These are phyloP conservation scores for Tribolium freemani DNA, from an alignment of 2,888 invertebrate species.

Conservation along the genomic window DNA sequence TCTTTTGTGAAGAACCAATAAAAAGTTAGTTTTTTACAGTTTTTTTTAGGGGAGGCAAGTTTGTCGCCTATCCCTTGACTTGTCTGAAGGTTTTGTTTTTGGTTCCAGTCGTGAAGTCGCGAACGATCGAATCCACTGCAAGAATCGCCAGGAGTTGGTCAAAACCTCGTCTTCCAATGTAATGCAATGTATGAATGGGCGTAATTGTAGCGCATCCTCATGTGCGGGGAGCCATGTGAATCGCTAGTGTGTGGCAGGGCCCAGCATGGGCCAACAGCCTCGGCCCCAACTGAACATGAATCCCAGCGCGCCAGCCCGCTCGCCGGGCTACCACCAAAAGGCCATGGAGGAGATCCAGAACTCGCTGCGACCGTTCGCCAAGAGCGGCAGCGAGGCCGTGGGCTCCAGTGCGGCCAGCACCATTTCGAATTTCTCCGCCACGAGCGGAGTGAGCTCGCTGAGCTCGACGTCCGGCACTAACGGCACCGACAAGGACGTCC, in stretches of 20 bases:
- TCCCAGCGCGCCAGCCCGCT: slow-evolving; percentile 72
- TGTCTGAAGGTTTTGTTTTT: not conserved
- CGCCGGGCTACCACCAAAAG: slow-evolving; percentile 87
- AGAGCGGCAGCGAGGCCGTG: slow-evolving; percentile 72
- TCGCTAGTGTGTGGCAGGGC: slow-evolving; percentile 69
- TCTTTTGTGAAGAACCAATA: no score
- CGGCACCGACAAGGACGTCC: slow-evolving; percentile 75
- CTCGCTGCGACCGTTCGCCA: slow-evolving; percentile 85
- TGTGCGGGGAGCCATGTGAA: slow-evolving; percentile 48
- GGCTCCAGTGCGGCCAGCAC: slow-evolving; percentile 84
- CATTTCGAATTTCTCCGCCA: slow-evolving; percentile 75
- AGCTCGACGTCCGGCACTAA: slow-evolving; percentile 70
- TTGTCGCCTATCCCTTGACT: no score
- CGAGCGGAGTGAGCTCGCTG: slow-evolving; percentile 74
- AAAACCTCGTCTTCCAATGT: slow-evolving; percentile 3
- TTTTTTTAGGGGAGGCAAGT: no score
- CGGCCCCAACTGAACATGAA: slow-evolving; percentile 72
- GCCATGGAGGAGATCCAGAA: slow-evolving; percentile 90
- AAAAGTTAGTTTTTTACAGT: no score
- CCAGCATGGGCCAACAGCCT: slow-evolving; percentile 71
- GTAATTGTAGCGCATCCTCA: slow-evolving; percentile 24
- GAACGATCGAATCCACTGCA: slow-evolving; percentile 2
- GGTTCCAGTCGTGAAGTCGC: slow-evolving; percentile 16
- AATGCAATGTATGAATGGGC: slow-evolving; percentile 10
- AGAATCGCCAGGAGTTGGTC: not conserved